phyloP scores from a whole-genome alignment of 2,113 vertebrate genomes.

The Euleptes europaea region DNA sequence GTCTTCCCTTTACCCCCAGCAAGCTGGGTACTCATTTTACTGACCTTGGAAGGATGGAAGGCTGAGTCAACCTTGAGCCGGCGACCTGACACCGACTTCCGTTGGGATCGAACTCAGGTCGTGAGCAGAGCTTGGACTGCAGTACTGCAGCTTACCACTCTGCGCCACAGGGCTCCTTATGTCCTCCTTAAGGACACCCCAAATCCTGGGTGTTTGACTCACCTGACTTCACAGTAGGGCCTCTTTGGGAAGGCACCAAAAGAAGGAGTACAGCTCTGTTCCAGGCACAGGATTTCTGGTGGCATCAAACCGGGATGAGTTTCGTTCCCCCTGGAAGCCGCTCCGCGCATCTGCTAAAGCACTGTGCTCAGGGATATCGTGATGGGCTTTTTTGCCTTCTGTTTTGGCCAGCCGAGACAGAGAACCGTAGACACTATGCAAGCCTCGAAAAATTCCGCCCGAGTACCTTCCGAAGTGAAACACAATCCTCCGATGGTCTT shows the following conservation, averaged over 20 bases:
- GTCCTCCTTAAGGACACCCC: background rate
- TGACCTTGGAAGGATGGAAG: too few species aligned
- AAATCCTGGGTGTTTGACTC: background rate
- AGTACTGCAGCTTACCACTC: too few species aligned
- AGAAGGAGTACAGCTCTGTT: too few species aligned
- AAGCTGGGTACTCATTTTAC: too few species aligned
- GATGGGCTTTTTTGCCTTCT: background rate
- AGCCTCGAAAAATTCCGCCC: slow-evolving; percentile 22
- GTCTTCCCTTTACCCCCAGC: too few species aligned
- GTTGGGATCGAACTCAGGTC: too few species aligned
- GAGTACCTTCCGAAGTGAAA: slow-evolving; percentile 1
- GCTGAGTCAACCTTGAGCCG: too few species aligned
- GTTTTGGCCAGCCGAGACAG: slow-evolving; percentile 13
- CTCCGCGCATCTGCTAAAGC: slow-evolving; percentile 6
- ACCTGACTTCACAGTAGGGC: too few species aligned
- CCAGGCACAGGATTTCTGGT: background rate
- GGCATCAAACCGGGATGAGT: background rate
- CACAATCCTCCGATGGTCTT: background rate
- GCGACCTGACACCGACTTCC: too few species aligned
- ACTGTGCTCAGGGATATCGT: background rate
- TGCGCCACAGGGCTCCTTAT: too few species aligned
- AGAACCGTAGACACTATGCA: slow-evolving; percentile 6
- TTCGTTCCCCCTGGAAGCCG: background rate
- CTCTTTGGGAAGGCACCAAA: background rate
- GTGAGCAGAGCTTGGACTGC: too few species aligned